Base-by-base conservation (phyloP, 2,888 invertebrate species). In the Patella ulyssiponensis region DNA sequence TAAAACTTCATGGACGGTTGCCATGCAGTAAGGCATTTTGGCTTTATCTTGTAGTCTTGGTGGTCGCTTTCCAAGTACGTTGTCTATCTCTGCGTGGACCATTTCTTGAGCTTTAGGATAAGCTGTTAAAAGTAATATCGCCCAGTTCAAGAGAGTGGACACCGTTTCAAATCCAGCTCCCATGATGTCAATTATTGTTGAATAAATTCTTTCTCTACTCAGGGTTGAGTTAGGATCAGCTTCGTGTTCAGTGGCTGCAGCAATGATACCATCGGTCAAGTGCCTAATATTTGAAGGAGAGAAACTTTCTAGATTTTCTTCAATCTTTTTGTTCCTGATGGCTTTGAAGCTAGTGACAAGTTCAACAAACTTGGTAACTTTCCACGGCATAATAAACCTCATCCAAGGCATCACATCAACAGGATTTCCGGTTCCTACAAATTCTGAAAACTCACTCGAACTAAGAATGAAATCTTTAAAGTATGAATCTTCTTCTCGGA, bases 141-240 rank as follows among this genome's bases (percentile, higher is more conserved):
- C 44, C 85, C 85, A 88, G 11, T 75, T 53, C 12, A 86, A n/a
- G 7, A 84, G 76, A 7, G 76, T 77, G 17, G 82, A 77, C 4
- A 85, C 79, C 12, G 86, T 87, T 64, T 86, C 87, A 23, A 84
- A 77, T 0, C 88, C 87, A 72, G 86, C 87, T 44, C 82, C 84
- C 12, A 86, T 79, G 70, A 85, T 76, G 15, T 83, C 85, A 52
- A 76, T 76, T 3, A 85, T 79, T 2, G 83, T 85, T 17, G 69
- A 33, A 71, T 81, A 15, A 33, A 86, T 76, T 27, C 71, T 77
- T 27, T 76, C 75, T 27, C 73, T 69, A 11, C 76, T 81, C 71
- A 82, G 11, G 72, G 70, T 23, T 73, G 73, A 7, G 69, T 56
- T 15, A 69, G 54, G 15, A 73, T 74, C 33, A 73, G 53, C 23